These are phyloP conservation scores for Drosophila sp. DNA, from an alignment of 1,140 invertebrate species.

Conservation along the genomic window DNA sequence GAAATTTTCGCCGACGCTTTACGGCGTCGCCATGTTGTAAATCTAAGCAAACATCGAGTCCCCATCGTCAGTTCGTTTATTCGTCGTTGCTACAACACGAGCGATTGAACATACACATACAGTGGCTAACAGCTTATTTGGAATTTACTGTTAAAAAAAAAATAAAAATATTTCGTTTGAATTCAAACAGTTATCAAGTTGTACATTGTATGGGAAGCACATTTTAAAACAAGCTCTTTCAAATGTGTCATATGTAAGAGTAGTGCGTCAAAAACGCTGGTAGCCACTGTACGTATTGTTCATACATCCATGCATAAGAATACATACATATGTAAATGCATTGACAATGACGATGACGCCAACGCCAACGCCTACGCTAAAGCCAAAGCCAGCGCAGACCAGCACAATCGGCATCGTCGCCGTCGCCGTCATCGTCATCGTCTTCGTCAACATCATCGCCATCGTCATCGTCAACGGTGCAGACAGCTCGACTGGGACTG, in stretches of 20 bases:
- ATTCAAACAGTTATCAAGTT: too few relatives aligned
- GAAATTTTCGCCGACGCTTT: constrained; percentile 29
- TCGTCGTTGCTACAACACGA: constrained; percentile 2
- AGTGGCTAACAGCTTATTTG: too few relatives aligned
- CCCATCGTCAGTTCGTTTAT: not conserved
- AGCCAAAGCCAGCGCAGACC: not conserved
- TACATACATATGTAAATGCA: constrained; percentile 28
- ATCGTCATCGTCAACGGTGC: constrained; percentile 35
- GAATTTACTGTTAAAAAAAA: too few relatives aligned
- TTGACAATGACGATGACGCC: constrained; percentile 25
- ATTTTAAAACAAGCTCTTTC: too few relatives aligned
- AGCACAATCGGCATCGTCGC: not conserved
- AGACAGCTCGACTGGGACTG: constrained; percentile 64
- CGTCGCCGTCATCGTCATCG: constrained; percentile 15
- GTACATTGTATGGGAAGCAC: too few relatives aligned
- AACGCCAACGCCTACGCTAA: not conserved
- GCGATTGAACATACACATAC: not conserved
- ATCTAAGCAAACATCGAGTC: constrained; percentile 36
- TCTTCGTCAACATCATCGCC: too few relatives aligned
- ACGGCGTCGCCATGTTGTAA: constrained; percentile 29
- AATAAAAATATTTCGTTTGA: too few relatives aligned
- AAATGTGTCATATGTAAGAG: too few relatives aligned
- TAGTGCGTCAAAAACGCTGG: too few relatives aligned
- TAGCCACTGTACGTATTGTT: too few relatives aligned
- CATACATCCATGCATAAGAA: not conserved